These are phyloP conservation scores for Xyliphius kryptos DNA, from an alignment of 2,113 vertebrate genomes.

Conservation along the genomic window DNA sequence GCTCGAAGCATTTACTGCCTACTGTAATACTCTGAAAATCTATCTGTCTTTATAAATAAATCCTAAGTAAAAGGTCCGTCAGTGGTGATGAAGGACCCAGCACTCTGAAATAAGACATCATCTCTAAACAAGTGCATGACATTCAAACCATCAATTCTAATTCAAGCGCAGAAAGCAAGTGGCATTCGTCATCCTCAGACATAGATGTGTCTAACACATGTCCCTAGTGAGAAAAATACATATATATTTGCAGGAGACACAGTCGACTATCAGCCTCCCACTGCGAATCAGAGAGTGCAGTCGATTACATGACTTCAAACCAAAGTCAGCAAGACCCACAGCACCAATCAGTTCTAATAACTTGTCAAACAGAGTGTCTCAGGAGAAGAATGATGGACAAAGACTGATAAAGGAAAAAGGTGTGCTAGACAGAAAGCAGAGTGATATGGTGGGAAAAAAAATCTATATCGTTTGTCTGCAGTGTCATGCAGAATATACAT, in stretches of 20 bases:
- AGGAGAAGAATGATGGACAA: background rate
- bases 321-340: slow-evolving; percentile 10
- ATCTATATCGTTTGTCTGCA: background rate
- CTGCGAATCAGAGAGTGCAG: slow-evolving; percentile 14
- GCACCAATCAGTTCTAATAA: slow-evolving; percentile 25
- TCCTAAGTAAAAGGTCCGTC: background rate
- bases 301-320: slow-evolving; percentile 26
- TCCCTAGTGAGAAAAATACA: background rate
- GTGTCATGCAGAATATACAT: background rate
- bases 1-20: background rate
- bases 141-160: slow-evolving; percentile 19
- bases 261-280: background rate
- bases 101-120: background rate
- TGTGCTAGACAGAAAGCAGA: background rate
- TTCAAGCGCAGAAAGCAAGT: slow-evolving; percentile 13
- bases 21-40: background rate
- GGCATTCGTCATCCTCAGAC: slow-evolving; percentile 11
- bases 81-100: background rate
- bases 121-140: background rate
- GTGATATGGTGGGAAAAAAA: background rate
- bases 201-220: slow-evolving; percentile 2
- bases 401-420: background rate
- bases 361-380: background rate
- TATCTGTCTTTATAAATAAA: background rate
- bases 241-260: background rate